Conservation (phyloP, 2,113 vertebrate species). For the Ranitomeya imitator region DNA sequence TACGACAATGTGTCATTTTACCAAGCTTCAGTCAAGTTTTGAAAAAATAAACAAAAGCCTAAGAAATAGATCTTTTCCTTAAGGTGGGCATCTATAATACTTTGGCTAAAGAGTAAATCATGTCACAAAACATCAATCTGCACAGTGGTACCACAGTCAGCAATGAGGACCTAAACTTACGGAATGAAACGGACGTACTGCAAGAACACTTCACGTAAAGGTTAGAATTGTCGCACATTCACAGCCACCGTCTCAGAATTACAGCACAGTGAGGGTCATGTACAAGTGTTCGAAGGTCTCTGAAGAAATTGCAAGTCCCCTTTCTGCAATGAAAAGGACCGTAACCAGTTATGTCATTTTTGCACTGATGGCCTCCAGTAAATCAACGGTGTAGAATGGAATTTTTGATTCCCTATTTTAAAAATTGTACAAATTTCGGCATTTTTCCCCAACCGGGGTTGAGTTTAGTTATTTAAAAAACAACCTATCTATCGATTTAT, state of each 20-base stretch:
- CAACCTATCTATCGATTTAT: too few relatives aligned
- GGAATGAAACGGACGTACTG: not conserved
- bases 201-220: not conserved
- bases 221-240: not conserved
- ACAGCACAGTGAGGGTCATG: not conserved
- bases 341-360: not conserved
- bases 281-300: not conserved
- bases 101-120: not conserved
- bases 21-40: not conserved
- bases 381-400: not conserved
- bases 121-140: not conserved
- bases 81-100: not conserved
- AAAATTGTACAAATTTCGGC: too few relatives aligned
- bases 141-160: not conserved
- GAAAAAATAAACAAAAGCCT: too few relatives aligned
- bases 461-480: not conserved
- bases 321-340: not conserved
- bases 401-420: not conserved
- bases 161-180: not conserved
- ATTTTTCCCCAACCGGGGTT: not conserved
- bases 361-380: too few relatives aligned
- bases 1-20: not conserved
- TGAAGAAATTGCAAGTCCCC: not conserved
- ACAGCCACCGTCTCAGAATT: not conserved
- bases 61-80: not conserved